These are phyloP conservation scores for Gastracanthus pulcherrimus DNA, from an alignment of 2,888 invertebrate species.

Conservation along the genomic window DNA sequence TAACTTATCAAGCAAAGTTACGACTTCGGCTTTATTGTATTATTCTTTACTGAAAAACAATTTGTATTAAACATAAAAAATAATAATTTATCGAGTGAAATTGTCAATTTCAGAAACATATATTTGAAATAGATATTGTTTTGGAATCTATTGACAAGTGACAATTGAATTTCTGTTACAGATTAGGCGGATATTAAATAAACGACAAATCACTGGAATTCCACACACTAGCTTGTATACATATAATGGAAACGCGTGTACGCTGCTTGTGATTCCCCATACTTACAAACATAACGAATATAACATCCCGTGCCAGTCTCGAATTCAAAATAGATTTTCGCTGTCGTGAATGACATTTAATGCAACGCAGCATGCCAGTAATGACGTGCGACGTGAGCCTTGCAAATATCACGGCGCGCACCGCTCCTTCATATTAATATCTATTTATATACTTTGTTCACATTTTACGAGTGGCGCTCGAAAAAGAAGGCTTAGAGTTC, in stretches of 20 bases:
- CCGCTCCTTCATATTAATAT: constrained; percentile 54
- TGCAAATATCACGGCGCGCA: constrained; percentile 53
- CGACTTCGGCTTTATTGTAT: not conserved
- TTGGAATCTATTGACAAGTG: not conserved
- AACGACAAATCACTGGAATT: constrained; percentile 42
- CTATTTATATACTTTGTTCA: constrained; percentile 59
- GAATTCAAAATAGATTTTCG: constrained; percentile 57
- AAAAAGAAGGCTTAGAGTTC: constrained; percentile 39
- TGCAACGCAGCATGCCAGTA: constrained; percentile 52
- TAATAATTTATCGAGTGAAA: no score
- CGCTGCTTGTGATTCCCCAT: not conserved
- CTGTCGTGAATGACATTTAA: constrained; percentile 57
- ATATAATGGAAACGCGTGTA: constrained; percentile 21
- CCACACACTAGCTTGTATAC: not conserved
- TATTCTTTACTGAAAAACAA: no score
- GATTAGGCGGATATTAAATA: constrained; percentile 46
- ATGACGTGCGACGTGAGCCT: constrained; percentile 59
- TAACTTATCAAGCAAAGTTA: not conserved
- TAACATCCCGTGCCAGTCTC: constrained; percentile 13
- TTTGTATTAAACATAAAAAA: no score
- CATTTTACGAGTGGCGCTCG: constrained; percentile 44
- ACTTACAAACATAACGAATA: constrained; percentile 39
- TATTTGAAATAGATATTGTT: not conserved
- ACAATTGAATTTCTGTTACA: constrained; percentile 14
- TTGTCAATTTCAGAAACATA: not conserved